These are phyloP conservation scores for Tipula helvola DNA, from an alignment of 2,888 invertebrate species.

Conservation along the genomic window DNA sequence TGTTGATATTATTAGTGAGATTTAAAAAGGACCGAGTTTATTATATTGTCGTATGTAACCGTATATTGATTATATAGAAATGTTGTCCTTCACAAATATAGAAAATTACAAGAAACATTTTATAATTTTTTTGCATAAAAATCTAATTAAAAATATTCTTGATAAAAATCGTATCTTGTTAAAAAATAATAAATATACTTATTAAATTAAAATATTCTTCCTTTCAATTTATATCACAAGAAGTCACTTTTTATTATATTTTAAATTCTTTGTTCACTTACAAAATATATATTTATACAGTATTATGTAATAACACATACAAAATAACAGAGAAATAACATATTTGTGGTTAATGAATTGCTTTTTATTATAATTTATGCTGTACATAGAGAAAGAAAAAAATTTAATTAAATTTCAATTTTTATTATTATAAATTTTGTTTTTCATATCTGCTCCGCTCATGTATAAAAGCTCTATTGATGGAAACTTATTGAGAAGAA, in stretches of 20 bases:
- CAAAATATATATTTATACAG: not conserved
- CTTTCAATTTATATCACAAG: not conserved
- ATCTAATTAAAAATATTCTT: not conserved
- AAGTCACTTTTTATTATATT: not conserved
- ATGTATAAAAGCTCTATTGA: not conserved
- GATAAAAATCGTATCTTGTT: not conserved
- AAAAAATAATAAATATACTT: not conserved
- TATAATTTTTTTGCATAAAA: not conserved
- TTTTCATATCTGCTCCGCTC: not conserved
- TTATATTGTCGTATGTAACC: not conserved
- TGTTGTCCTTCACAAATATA: not conserved
- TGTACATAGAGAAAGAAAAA: not conserved
- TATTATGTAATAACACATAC: not conserved
- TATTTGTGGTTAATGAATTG: not conserved
- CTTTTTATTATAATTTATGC: not conserved
- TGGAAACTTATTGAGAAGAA: not conserved
- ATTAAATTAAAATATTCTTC: not conserved
- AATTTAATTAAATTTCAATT: not conserved
- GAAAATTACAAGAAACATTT: not conserved
- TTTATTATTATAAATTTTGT: slow-evolving; percentile 4
- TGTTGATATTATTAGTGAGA: not conserved
- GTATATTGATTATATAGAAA: not conserved
- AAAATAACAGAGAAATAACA: not conserved
- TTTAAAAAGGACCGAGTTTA: not conserved
- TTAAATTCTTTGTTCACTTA: not conserved